These are phyloP conservation scores for Callospermophilus lateralis DNA, from an alignment of 2,113 vertebrate species.

Conservation along the genomic window DNA sequence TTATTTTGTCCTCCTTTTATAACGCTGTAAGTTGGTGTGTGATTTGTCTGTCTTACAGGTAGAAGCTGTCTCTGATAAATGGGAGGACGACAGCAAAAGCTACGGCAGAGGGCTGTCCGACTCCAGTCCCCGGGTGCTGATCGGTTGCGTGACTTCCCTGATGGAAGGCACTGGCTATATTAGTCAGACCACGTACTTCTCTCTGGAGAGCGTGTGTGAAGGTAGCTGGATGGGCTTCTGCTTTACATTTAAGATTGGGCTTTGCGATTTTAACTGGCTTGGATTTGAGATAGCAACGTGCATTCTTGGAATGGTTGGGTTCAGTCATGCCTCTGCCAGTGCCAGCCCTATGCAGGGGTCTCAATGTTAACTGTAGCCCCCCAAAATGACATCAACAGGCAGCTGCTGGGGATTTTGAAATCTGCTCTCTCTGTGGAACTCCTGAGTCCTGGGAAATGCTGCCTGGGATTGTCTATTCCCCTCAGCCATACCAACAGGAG, in stretches of 20 bases:
- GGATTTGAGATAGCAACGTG: not conserved
- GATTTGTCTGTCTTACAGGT: conserved; percentile 86
- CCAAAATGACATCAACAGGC: not conserved
- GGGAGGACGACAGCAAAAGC: conserved; percentile 85
- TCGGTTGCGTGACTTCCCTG: conserved; percentile 93
- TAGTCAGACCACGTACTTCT: conserved; percentile 93
- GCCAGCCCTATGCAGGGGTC: not conserved
- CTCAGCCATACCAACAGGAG: not conserved
- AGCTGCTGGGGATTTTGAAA: not conserved
- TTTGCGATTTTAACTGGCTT: not conserved
- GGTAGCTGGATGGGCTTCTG: conserved; percentile 84
- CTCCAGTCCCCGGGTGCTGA: conserved; percentile 87
- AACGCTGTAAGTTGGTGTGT: not conserved
- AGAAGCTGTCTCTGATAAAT: conserved; percentile 86
- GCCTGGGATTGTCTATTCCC: not conserved
- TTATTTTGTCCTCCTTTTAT: too few species aligned
- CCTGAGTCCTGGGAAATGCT: not conserved
- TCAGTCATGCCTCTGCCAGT: not conserved
- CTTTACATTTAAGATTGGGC: not conserved
- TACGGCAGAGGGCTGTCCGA: conserved; percentile 72
- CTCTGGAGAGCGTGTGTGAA: conserved; percentile 90
- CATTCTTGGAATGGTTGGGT: not conserved
- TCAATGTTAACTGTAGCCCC: not conserved
- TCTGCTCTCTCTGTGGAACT: not conserved
- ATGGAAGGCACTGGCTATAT: conserved; percentile 91